A percentile compares a stretch with the other conserved stretches of the same genome.
These are phyloP conservation scores for Anguilla pacifica DNA, from an alignment of 2,797 vertebrate species.

Conservation along the genomic window DNA sequence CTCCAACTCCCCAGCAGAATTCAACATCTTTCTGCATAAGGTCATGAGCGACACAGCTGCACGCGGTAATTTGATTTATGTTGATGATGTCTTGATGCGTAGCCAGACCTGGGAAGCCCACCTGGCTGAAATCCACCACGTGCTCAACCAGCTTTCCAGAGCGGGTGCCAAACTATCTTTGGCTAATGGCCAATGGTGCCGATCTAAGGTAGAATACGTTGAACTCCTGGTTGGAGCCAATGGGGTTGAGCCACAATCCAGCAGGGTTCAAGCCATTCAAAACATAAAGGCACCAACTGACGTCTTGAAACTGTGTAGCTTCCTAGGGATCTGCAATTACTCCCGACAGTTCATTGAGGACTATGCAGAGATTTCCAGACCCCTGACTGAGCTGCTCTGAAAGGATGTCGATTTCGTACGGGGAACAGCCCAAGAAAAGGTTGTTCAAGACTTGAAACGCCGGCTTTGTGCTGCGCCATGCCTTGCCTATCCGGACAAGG, in stretches of 20 bases:
- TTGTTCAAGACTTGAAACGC: conserved; percentile 18
- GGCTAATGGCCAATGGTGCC: not conserved
- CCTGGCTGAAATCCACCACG: conserved; percentile 3
- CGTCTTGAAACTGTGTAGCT: conserved; percentile 5
- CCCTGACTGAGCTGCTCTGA: conserved; percentile 1
- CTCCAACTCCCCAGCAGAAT: conserved; percentile 9
- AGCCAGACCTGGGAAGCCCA: not conserved
- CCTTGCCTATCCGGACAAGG: conserved; percentile 3
- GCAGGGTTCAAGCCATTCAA: not conserved
- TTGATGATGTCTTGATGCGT: conserved; percentile 19
- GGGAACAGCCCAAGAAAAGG: conserved; percentile 2
- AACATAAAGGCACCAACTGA: not conserved
- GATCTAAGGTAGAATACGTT: conserved; percentile 18
- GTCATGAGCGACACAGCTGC: not conserved
- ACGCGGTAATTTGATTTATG: not conserved
- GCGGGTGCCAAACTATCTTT: conserved; percentile 15
- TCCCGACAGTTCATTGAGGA: conserved; percentile 27
- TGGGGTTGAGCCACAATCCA: not conserved
- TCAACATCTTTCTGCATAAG: not conserved
- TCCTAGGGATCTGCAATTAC: conserved; percentile 43
- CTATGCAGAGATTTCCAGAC: conserved; percentile 9
- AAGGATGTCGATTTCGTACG: not conserved
- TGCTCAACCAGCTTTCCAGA: not conserved
- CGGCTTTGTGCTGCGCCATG: conserved; percentile 9
- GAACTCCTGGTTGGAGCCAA: not conserved